These are phyloP conservation scores for Triplophysa dalaica DNA, from an alignment of 2,113 vertebrate genomes.

Conservation along the genomic window DNA sequence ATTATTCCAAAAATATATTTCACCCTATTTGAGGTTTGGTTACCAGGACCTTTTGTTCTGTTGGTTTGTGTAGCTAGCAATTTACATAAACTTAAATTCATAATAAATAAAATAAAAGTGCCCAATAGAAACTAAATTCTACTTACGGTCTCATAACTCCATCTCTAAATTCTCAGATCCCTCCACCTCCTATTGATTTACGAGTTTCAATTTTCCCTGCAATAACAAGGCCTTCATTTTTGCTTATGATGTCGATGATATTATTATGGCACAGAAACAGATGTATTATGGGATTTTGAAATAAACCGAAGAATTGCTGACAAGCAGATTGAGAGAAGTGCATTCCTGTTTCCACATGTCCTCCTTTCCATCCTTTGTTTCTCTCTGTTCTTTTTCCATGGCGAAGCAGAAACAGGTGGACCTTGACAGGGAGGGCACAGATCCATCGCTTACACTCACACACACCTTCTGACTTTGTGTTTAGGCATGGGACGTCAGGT, in stretches of 20 bases:
- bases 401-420: conserved; percentile 47
- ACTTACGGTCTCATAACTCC: background rate
- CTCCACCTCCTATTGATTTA: background rate
- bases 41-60: background rate
- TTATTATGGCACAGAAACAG: conserved; percentile 14
- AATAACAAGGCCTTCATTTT: background rate
- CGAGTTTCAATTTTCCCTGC: background rate
- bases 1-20: background rate
- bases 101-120: too few species aligned
- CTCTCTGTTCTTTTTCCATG: conserved; percentile 23
- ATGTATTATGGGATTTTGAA: background rate
- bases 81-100: too few species aligned
- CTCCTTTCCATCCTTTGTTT: conserved; percentile 38
- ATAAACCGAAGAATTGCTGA: conserved; percentile 35
- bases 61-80: background rate
- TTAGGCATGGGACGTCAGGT: conserved; percentile 28
- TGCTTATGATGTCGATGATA: background rate
- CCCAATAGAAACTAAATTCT: background rate
- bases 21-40: too few species aligned
- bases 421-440: conserved; percentile 38
- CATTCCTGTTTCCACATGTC: conserved; percentile 39
- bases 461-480: conserved; percentile 24
- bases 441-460: conserved; percentile 8
- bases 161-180: background rate
- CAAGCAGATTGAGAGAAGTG: background rate